Percentiles rank a stretch among this genome's conserved stretches.
Conservation (phyloP, 2,113 vertebrate genomes). For the Catharus fuscescens region DNA sequence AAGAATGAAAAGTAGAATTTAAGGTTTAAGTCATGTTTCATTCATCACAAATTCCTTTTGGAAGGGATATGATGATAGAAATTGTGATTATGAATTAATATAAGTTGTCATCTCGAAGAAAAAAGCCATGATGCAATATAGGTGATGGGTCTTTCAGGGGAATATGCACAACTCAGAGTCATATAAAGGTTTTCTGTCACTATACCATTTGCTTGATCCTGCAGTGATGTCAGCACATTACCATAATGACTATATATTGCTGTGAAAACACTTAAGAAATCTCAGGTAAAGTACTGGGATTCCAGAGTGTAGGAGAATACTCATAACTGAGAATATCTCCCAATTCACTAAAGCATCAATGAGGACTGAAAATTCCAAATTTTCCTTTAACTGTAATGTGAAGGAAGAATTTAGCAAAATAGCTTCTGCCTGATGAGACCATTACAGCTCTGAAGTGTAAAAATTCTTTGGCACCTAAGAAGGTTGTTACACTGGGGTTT, state of each 20-base stretch:
- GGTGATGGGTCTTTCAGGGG: neutral
- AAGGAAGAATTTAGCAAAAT: neutral
- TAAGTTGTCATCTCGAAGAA: neutral
- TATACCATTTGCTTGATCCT: neutral
- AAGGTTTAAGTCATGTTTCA: neutral
- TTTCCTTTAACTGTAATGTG: neutral
- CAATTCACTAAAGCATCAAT: neutral
- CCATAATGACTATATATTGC: neutral
- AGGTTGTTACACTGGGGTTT: neutral
- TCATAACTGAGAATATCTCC: neutral
- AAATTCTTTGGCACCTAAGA: slow-evolving; percentile 45
- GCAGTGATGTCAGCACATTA: slow-evolving; percentile 1
- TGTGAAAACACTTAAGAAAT: neutral
- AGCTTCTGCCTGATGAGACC: neutral
- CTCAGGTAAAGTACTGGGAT: neutral
- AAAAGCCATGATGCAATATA: neutral
- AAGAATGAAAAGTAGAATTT: neutral
- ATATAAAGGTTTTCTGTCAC: neutral
- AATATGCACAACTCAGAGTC: neutral
- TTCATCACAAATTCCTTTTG: neutral
- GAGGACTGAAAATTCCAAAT: neutral
- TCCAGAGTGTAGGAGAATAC: neutral
- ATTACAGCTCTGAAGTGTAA: neutral
- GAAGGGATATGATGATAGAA: neutral
- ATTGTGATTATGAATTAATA: neutral